Base-by-base conservation (phyloP, 2,888 invertebrate genomes). In the Melikaiella ostensackeni region DNA sequence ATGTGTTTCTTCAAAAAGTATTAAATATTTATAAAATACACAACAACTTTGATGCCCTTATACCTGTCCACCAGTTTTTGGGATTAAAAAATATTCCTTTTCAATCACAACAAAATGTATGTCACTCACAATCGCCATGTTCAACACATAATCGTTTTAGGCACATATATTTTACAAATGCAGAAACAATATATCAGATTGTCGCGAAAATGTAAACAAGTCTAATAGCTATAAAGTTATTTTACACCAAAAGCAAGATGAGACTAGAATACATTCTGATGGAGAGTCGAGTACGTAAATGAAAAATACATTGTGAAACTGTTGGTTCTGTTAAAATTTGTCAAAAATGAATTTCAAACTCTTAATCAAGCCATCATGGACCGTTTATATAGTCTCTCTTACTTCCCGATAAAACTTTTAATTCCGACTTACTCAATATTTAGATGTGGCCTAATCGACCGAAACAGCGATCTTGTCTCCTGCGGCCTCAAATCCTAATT, bases 401-500 rank as follows among this genome's bases (percentile, higher is more conserved):
- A 87, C 78, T 82, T 83, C 86, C 87, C 88, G 89, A 86, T 84
- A 88, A 87, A 86, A 88, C 88, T 86, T 80, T 80, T 84, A 88
- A 89, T 89, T 87, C 90, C 91, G 91, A 91, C 91, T 91, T 91
- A 91, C 91, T 90, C 88, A 91, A 91, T 89, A 89, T 87, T 90
- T 90, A 92, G 91, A 90, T 87, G 91, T 90, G 90, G 91, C 89
- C 89, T 89, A 90, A 91, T 88, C 86, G 91, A 89, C 91, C 91
- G 89, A 89, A 86, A 89, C 88, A 89, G 90, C 89, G 89, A 89
- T 88, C 87, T 91, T 87, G 86, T 89, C 88, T 91, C 90, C 90
- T 88, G 90, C 88, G 89, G 90, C 89, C 88, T 90, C 91, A 90
- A 91, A 89, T 91, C 91, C 91, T 92, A 92, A 91, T 92, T 90